Conservation (phyloP, 2,888 invertebrate genomes). For the Scaptodrosophila latifasciaeformis region DNA sequence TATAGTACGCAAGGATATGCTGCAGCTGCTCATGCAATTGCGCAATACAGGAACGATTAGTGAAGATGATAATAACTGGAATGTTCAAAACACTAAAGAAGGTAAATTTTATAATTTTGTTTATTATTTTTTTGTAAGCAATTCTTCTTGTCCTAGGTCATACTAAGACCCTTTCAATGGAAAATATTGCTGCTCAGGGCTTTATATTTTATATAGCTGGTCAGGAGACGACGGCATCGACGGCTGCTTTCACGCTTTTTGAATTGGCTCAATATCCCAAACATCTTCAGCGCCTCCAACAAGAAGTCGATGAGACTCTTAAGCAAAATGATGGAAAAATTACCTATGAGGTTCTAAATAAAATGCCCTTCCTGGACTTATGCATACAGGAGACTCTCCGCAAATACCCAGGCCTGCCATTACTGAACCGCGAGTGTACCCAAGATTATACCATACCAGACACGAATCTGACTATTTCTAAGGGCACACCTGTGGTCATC, state of each 20-base stretch:
- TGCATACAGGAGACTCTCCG: constrained; percentile 72
- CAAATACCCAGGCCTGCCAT: constrained; percentile 74
- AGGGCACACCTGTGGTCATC: constrained; percentile 71
- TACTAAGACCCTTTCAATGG: constrained; percentile 58
- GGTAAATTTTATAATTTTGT: constrained; percentile 31
- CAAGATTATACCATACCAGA: constrained; percentile 69
- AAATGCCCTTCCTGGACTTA: constrained; percentile 75
- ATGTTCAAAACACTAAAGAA: constrained; percentile 42
- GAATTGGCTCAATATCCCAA: constrained; percentile 73
- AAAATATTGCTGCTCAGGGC: constrained; percentile 70
- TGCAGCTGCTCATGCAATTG: constrained; percentile 75
- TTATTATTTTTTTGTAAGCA: background rate
- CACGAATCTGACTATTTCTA: constrained; percentile 62
- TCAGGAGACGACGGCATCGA: constrained; percentile 74
- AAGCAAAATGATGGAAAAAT: constrained; percentile 52
- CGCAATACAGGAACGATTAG: constrained; percentile 69
- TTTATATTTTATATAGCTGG: constrained; percentile 75
- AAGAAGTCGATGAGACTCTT: constrained; percentile 72
- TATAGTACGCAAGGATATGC: constrained; percentile 73
- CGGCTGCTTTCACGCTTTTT: constrained; percentile 71
- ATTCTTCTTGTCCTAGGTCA: constrained; percentile 26
- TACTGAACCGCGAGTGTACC: constrained; percentile 73
- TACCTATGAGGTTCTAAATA: constrained; percentile 72
- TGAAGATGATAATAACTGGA: constrained; percentile 55
- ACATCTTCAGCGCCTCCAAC: constrained; percentile 62